These are phyloP conservation scores for Theropithecus gelada DNA, from an alignment of 2,113 vertebrate genomes.

Conservation along the genomic window DNA sequence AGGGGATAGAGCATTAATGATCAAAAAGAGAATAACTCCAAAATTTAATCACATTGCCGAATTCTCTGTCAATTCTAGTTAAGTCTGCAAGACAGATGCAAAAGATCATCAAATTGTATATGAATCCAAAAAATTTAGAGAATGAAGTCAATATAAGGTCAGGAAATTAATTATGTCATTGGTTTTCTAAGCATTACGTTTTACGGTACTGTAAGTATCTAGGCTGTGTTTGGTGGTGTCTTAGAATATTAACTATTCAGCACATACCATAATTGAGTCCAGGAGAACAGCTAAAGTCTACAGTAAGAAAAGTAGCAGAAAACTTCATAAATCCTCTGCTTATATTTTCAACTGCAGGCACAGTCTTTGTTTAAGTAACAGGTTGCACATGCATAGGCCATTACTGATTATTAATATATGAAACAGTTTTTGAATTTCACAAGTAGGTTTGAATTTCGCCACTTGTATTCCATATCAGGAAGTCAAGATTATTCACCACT, in stretches of 20 bases:
- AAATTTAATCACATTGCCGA: conserved; percentile 65
- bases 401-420: conserved; percentile 39
- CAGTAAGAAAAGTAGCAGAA: background rate
- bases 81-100: conserved; percentile 44
- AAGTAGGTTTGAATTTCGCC: conserved; percentile 35
- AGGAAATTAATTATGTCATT: conserved; percentile 19
- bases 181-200: background rate
- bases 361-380: conserved; percentile 28
- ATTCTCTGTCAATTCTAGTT: conserved; percentile 44
- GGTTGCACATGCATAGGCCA: background rate
- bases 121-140: background rate
- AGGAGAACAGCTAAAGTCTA: background rate
- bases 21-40: conserved; percentile 43
- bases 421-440: conserved; percentile 34
- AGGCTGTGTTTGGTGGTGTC: background rate
- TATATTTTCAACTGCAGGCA: background rate
- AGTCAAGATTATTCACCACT: conserved; percentile 28
- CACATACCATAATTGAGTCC: background rate
- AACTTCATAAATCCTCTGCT: background rate
- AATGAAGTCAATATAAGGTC: background rate
- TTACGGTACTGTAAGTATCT: background rate
- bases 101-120: conserved; percentile 40
- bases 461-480: conserved; percentile 1
- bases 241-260: background rate
- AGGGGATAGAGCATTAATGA: conserved; percentile 32